Conservation (phyloP, 30 jellyfish, hydroid and myxozoan genomes). For the Pelagia noctiluca region DNA sequence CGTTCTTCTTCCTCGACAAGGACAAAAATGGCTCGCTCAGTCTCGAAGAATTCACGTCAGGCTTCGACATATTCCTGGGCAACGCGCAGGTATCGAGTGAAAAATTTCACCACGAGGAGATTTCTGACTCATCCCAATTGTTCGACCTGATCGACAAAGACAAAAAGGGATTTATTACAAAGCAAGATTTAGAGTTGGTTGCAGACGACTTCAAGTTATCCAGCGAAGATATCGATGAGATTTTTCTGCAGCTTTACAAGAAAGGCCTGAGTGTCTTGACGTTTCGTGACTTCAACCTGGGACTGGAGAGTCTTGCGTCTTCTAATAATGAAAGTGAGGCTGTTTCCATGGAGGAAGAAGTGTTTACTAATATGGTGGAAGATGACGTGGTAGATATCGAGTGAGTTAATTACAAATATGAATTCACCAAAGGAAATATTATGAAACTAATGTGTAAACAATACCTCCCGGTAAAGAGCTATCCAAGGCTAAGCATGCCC, state of each 20-base stretch:
- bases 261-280: slow-evolving; percentile 56
- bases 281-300: slow-evolving; percentile 53
- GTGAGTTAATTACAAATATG: neutral
- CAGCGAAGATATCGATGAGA: slow-evolving; percentile 58
- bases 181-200: slow-evolving; percentile 58
- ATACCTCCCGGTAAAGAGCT: no score
- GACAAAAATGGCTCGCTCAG: slow-evolving; percentile 80
- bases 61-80: slow-evolving; percentile 89
- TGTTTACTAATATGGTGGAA: slow-evolving; percentile 45
- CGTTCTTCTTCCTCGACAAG: slow-evolving; percentile 81
- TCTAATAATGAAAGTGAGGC: slow-evolving; percentile 11
- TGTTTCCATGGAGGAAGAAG: slow-evolving; percentile 55
- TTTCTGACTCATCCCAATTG: slow-evolving; percentile 71
- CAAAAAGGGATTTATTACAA: slow-evolving; percentile 80
- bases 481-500: no score
- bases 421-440: no score
- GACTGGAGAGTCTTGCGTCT: slow-evolving; percentile 41
- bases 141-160: slow-evolving; percentile 75
- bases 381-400: slow-evolving; percentile 18
- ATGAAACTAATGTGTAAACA: no score
- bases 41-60: slow-evolving; percentile 83
- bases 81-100: slow-evolving; percentile 61
- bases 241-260: slow-evolving; percentile 42
- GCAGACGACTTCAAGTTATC: slow-evolving; percentile 59
- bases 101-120: slow-evolving; percentile 57